phyloP scores from a whole-genome alignment of 2,797 vertebrate species.

The Intellagama lesueurii region DNA sequence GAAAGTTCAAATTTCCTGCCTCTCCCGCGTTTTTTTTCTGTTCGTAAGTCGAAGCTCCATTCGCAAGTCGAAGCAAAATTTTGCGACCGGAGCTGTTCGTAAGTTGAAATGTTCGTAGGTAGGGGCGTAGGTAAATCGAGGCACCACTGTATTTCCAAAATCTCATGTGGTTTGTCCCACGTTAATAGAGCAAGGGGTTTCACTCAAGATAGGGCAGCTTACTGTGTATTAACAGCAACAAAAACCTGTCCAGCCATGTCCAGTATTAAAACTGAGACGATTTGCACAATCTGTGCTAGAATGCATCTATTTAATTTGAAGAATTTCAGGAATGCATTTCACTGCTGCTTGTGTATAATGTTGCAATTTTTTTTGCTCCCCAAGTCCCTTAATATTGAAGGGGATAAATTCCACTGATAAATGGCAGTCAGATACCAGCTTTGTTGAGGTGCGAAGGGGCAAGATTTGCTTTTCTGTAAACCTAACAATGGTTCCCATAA shows the following conservation, averaged over 20 bases:
- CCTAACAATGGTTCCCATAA: background rate
- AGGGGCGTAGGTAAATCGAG: too few species aligned
- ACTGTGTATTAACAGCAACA: background rate
- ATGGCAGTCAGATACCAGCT: background rate
- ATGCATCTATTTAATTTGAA: background rate
- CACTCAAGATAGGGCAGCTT: background rate
- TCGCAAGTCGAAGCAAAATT: too few species aligned
- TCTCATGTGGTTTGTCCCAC: too few species aligned
- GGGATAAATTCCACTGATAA: constrained; percentile 9
- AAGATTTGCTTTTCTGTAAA: background rate
- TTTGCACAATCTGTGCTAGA: background rate
- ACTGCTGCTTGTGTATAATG: background rate
- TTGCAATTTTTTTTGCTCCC: background rate
- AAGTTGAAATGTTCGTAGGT: too few species aligned
- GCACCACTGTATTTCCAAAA: too few species aligned
- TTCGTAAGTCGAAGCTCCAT: too few species aligned
- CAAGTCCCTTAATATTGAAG: background rate
- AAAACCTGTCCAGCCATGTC: background rate
- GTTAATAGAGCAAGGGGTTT: too few species aligned
- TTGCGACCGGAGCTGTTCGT: too few species aligned
- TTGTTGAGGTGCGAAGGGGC: background rate
- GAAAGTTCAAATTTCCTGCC: too few species aligned
- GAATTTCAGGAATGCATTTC: background rate
- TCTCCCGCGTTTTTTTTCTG: too few species aligned
- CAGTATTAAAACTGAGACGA: background rate